phyloP scores from a whole-genome alignment of 2,113 vertebrate species.

The Muntiacus reevesi region DNA sequence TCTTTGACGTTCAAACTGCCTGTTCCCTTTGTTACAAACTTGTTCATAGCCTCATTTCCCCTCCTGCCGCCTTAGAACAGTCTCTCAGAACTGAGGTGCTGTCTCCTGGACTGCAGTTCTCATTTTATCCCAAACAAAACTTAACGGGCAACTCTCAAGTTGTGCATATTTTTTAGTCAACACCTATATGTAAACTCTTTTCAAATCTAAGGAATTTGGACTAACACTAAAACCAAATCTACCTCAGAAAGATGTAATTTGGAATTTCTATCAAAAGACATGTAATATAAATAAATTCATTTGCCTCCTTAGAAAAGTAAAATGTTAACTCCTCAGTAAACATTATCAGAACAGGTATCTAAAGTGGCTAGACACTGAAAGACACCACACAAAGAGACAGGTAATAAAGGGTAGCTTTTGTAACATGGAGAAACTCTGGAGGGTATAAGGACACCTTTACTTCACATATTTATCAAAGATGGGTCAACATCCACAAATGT shows the following conservation, averaged over 20 bases:
- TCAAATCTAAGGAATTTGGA: neutral
- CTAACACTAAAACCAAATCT: neutral
- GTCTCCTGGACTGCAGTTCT: neutral
- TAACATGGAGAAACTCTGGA: neutral
- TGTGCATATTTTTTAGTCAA: neutral
- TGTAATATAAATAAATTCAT: neutral
- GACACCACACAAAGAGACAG: neutral
- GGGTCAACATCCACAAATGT: neutral
- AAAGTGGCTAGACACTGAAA: neutral
- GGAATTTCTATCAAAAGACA: neutral
- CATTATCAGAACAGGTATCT: neutral
- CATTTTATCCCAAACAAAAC: neutral
- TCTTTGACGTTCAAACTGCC: neutral
- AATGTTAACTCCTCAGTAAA: neutral
- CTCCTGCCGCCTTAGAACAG: neutral
- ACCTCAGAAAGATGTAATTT: neutral
- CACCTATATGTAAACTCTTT: neutral
- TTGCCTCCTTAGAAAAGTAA: neutral
- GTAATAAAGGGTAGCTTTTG: neutral
- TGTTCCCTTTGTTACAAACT: neutral
- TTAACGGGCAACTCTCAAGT: neutral
- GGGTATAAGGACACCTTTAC: neutral
- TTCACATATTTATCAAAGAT: neutral
- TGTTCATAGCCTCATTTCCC: neutral
- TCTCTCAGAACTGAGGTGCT: neutral